A percentile compares a stretch with the other conserved stretches of the same genome.
Conservation (phyloP, 2,888 invertebrate genomes). For the Tyria jacobaeae region DNA sequence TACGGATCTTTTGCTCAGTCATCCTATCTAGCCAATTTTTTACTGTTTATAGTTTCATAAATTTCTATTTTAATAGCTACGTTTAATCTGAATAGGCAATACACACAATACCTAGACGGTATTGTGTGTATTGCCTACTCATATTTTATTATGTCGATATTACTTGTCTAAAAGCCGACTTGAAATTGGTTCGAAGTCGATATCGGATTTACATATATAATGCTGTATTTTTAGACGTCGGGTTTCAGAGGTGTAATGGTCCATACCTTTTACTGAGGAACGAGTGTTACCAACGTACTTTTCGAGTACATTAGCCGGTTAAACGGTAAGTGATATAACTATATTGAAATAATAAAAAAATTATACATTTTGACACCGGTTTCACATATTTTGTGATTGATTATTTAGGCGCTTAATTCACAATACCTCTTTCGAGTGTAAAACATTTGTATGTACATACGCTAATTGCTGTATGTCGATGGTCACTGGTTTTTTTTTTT, state of each 20-base stretch:
- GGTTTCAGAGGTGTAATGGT: constrained; percentile 1
- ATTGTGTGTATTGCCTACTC: constrained; percentile 20
- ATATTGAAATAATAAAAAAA: no score
- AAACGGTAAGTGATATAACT: neutral
- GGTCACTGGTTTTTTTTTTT: no score
- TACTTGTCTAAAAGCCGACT: constrained; percentile 27
- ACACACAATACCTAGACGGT: no score
- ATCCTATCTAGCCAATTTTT: constrained; percentile 70
- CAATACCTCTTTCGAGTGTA: no score
- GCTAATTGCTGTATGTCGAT: no score
- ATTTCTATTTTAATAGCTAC: constrained; percentile 51
- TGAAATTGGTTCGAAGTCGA: constrained; percentile 32
- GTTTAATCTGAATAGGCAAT: no score
- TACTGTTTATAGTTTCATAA: constrained; percentile 49
- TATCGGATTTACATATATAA: neutral
- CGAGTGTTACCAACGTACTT: neutral
- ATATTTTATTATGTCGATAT: constrained; percentile 46
- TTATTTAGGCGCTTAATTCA: no score
- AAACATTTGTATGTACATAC: no score
- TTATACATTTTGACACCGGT: no score
- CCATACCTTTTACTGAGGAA: neutral
- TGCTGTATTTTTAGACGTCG: constrained; percentile 2
- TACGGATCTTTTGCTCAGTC: constrained; percentile 72
- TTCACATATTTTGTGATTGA: no score
- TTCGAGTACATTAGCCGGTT: neutral